Conservation (phyloP, 2,888 invertebrate species). For the Matsumyia berberina region DNA sequence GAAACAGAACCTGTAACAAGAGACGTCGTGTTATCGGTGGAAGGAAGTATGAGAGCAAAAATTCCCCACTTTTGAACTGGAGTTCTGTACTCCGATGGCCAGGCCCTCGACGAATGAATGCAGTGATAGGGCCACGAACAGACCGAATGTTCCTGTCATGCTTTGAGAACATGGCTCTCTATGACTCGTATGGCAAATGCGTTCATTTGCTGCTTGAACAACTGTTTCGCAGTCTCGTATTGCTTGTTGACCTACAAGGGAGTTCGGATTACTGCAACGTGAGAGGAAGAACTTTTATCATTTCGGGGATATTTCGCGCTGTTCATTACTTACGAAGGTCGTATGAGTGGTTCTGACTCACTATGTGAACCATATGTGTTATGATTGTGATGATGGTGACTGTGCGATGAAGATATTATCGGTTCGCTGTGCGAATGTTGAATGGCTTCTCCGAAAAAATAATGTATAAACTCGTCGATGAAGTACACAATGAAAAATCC, state of each 20-base stretch:
- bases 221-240: slow-evolving; percentile 77
- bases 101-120: slow-evolving; percentile 92
- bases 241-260: not conserved
- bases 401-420: not conserved
- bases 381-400: slow-evolving; percentile 45
- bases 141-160: slow-evolving; percentile 87
- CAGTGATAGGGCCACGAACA: slow-evolving; percentile 90
- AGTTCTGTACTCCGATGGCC: slow-evolving; percentile 91
- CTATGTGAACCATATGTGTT: slow-evolving; percentile 79
- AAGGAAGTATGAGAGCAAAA: no score
- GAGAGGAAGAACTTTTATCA: slow-evolving; percentile 21
- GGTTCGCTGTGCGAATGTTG: slow-evolving; percentile 77
- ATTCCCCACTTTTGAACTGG: slow-evolving; percentile 86
- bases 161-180: slow-evolving; percentile 87
- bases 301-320: not conserved
- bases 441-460: slow-evolving; percentile 86
- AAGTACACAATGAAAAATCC: slow-evolving; percentile 90
- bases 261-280: slow-evolving; percentile 18
- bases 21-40: slow-evolving; percentile 61
- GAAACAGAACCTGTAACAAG: slow-evolving; percentile 87
- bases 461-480: slow-evolving; percentile 90
- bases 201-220: slow-evolving; percentile 81
- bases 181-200: slow-evolving; percentile 88
- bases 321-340: slow-evolving; percentile 40
- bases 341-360: slow-evolving; percentile 78